Conservation (phyloP, 2,113 vertebrate genomes). For the Indicator indicator region DNA sequence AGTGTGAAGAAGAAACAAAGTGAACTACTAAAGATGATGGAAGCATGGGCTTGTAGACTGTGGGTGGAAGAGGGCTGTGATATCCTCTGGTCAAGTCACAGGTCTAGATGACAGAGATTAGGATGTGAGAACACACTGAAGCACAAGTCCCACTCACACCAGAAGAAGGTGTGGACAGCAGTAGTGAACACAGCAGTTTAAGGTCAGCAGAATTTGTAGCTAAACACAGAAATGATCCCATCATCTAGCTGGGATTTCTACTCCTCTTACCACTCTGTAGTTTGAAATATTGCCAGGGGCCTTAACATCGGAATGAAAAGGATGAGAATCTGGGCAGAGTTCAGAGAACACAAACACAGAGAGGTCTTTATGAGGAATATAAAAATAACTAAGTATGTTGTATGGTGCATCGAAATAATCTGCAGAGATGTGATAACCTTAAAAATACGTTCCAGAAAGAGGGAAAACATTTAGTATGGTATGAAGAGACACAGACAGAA, state of each 20-base stretch:
- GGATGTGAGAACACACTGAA: neutral
- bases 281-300: slow-evolving; percentile 41
- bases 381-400: slow-evolving; percentile 50
- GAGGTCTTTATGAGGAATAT: slow-evolving; percentile 25
- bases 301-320: slow-evolving; percentile 43
- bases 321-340: slow-evolving; percentile 58
- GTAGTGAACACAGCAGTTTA: neutral
- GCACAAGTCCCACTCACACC: neutral
- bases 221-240: slow-evolving; percentile 1
- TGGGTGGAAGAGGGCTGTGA: neutral
- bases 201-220: neutral
- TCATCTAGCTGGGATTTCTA: neutral
- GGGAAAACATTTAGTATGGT: neutral
- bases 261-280: neutral
- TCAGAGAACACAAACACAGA: slow-evolving; percentile 58
- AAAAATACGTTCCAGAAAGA: neutral
- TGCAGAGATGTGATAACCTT: slow-evolving; percentile 6
- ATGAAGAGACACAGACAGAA: neutral
- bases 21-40: neutral
- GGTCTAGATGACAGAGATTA: neutral
- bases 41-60: neutral
- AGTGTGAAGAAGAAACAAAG: neutral
- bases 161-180: neutral
- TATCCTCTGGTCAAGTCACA: neutral
- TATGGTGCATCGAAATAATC: neutral